phyloP scores from a whole-genome alignment of 1,140 invertebrate genomes.

The Pantala flavescens region DNA sequence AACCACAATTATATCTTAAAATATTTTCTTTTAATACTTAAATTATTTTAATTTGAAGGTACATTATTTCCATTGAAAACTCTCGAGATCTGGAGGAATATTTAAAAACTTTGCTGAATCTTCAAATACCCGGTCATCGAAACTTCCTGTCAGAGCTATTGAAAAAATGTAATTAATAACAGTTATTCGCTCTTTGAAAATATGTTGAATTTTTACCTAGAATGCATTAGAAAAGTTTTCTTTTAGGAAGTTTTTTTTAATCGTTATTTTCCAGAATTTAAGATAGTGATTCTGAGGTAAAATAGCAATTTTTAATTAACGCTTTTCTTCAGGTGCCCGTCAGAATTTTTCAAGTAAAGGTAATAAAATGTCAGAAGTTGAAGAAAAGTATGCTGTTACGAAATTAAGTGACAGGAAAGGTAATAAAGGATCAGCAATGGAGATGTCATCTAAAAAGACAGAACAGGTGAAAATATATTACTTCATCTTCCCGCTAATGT shows the following conservation, averaged over 20 bases:
- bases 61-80: constrained; percentile 51
- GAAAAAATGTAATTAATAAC: constrained; percentile 33
- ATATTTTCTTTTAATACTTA: neutral
- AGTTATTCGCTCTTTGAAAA: neutral
- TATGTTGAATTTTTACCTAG: neutral
- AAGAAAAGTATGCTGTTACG: neutral
- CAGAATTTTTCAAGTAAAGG: neutral
- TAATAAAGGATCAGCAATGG: neutral
- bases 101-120: constrained; percentile 53
- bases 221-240: neutral
- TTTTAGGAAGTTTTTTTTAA: neutral
- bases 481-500: neutral
- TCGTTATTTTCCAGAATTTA: neutral
- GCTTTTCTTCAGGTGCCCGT: neutral
- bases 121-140: constrained; percentile 49
- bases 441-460: neutral
- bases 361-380: neutral
- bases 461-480: neutral
- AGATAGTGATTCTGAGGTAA: neutral
- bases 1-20: constrained; percentile 16
- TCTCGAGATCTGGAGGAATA: constrained; percentile 57
- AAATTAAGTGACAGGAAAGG: neutral
- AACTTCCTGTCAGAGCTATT: constrained; percentile 51
- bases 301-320: neutral
- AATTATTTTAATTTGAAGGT: constrained; percentile 39